These are phyloP conservation scores for Cephus rjabovi DNA, from an alignment of 2,888 invertebrate genomes.

Conservation along the genomic window DNA sequence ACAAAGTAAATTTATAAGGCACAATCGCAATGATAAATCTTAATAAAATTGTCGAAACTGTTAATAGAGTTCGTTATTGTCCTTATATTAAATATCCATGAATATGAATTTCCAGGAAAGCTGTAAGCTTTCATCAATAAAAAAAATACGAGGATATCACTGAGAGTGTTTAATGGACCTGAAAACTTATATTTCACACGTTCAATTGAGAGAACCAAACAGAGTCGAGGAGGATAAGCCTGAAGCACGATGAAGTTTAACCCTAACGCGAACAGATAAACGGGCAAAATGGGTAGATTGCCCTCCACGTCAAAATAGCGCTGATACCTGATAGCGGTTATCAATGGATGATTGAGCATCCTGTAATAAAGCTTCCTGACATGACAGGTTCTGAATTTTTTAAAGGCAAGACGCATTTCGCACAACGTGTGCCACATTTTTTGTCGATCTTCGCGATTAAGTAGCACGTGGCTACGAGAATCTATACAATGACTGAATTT, in stretches of 20 bases:
- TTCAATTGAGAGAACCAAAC: slow-evolving; percentile 1
- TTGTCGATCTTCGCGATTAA: slow-evolving; percentile 5
- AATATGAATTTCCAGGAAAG: no score
- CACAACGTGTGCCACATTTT: slow-evolving; percentile 13
- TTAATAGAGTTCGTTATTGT: no score
- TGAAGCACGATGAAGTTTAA: slow-evolving; percentile 17
- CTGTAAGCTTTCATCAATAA: no score
- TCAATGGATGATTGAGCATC: slow-evolving; percentile 24
- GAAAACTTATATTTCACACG: no score
- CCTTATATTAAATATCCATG: no score
- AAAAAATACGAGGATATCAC: no score
- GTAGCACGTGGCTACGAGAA: no score
- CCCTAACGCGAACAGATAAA: slow-evolving; percentile 17
- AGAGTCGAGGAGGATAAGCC: slow-evolving; percentile 16
- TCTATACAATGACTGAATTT: no score
- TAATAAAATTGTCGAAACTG: no score
- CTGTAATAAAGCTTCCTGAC: slow-evolving; percentile 17
- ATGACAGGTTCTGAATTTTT: not conserved
- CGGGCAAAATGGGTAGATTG: slow-evolving; percentile 18
- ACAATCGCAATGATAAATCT: no score
- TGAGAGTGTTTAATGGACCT: no score
- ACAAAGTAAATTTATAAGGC: no score
- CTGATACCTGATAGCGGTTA: slow-evolving; percentile 21
- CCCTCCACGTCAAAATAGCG: slow-evolving; percentile 22
- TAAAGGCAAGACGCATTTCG: slow-evolving; percentile 13